Evolutionary conservation across 2,113 vertebrate species (phyloP), one percentile per base, ranked within the genome.

Genomic region (Apistogramma diplotaenia): DNA sequence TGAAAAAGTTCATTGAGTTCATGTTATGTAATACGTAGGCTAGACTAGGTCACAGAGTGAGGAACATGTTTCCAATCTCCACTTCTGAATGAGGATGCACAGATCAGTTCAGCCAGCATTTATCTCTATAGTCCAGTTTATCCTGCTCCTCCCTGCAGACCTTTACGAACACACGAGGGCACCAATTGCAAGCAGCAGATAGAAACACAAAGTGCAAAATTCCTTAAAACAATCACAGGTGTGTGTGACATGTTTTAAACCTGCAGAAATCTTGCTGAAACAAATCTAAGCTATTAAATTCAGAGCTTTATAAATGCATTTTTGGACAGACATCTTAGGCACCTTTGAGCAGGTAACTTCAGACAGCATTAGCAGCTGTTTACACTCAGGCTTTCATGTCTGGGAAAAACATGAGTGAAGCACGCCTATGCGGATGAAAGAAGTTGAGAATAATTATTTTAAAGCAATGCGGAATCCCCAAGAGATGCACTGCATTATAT

Each of bases 11-110:
- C 84, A 93, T 0, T 1, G 79, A 75, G 92, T 90, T 92, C 79
- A 86, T 74, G 84, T 89, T 89, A 88, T 89, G 89, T 76, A 90
- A 92, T 74, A 80, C 75, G 84, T 81, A 79, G 74, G 79, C 35
- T 58, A 78, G 23, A 51, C 76, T 43, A 13, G 86, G 78, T 61
- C 79, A 74, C 33, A 55, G 8, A 76, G 21, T 35, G 55, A 61
- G 79, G 60, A 53, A 11, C 37, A 58, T 56, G 65, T 21, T 67
- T 76, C 18, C 12, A 46, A 19, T 13, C 25, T 2, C 10, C 16
- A 49, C 15, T 55, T 15, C n/a, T n/a, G 19, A 46, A 58, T 43
- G 3, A 35, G 4, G 65, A 51, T 49, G 56, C 29, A 80, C 18
- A 53, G 19, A 18, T 31, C n/a, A 40, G 51, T 62, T 46, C 27